These are phyloP conservation scores for Sicus ferrugineus DNA, from an alignment of 2,888 invertebrate genomes.

Conservation along the genomic window DNA sequence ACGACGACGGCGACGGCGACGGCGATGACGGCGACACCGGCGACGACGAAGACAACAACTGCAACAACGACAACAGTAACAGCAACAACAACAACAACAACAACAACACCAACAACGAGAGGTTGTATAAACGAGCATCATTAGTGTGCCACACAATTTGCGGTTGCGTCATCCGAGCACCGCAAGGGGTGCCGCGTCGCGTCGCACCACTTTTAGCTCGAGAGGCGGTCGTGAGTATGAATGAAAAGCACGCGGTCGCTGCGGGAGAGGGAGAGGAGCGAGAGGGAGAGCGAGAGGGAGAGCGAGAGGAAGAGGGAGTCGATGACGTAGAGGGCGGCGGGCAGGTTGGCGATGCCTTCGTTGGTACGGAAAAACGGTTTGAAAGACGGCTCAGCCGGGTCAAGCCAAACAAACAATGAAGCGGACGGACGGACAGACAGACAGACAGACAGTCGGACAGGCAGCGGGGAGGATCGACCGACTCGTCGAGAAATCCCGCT, in stretches of 20 bases:
- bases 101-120: not conserved
- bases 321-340: not conserved
- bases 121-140: slow-evolving; percentile 14
- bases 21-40: not conserved
- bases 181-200: not conserved
- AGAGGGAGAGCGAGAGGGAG: not conserved
- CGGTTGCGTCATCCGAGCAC: slow-evolving; percentile 56
- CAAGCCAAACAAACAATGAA: slow-evolving; percentile 3
- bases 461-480: slow-evolving; percentile 7
- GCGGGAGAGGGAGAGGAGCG: too few species aligned
- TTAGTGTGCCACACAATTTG: slow-evolving; percentile 52
- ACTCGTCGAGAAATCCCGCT: too few species aligned
- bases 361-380: too few species aligned
- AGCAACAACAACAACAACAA: slow-evolving; percentile 15
- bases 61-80: not conserved
- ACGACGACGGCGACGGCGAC: not conserved
- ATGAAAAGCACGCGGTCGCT: not conserved
- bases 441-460: slow-evolving; percentile 6
- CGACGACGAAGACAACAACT: not conserved
- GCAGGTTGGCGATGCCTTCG: too few species aligned
- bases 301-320: not conserved
- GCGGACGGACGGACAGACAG: slow-evolving; percentile 7
- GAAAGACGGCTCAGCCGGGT: slow-evolving; percentile 4
- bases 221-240: not conserved
- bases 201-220: slow-evolving; percentile 1